Percentiles rank a stretch among this genome's conserved stretches.
Evolutionary conservation across 2,888 invertebrate species (phyloP).

Genomic region (Polydrusus tereticollis): DNA sequence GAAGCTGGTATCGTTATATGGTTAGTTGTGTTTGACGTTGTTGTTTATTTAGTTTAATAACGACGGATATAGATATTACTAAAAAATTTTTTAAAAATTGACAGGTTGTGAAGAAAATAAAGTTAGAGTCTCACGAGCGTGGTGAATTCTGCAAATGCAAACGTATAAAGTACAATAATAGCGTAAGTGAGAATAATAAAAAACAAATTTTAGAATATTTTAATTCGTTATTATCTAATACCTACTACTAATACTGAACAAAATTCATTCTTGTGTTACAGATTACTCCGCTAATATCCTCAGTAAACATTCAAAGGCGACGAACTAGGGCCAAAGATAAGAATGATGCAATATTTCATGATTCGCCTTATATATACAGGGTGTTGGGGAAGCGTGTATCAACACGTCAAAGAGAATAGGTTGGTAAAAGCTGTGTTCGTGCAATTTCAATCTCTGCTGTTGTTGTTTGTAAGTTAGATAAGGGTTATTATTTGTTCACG

Average conservation of each 20-base stretch:
- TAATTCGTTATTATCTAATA: background rate
- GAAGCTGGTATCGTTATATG: background rate
- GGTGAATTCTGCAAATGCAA: slow-evolving; percentile 10
- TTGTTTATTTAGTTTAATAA: background rate
- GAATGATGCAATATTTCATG: slow-evolving; percentile 16
- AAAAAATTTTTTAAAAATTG: background rate
- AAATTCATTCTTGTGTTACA: slow-evolving; percentile 8
- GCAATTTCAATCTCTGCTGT: too few species aligned
- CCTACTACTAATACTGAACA: too few species aligned
- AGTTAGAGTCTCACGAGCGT: slow-evolving; percentile 1
- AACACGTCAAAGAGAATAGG: too few species aligned
- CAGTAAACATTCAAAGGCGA: slow-evolving; percentile 5
- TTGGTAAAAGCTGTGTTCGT: too few species aligned
- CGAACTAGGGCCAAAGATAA: slow-evolving; percentile 1
- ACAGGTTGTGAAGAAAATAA: slow-evolving; percentile 17
- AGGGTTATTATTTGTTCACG: too few species aligned
- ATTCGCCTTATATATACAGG: slow-evolving; percentile 13
- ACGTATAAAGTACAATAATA: slow-evolving; percentile 19
- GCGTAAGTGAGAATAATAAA: slow-evolving; percentile 5
- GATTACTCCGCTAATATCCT: slow-evolving; percentile 15
- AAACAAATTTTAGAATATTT: slow-evolving; percentile 18
- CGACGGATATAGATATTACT: background rate
- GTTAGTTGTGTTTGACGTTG: background rate
- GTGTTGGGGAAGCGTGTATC: too few species aligned
- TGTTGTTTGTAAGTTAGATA: too few species aligned